Conservation (phyloP, 2,888 invertebrate genomes). For the Opisthograptis luteolata region DNA sequence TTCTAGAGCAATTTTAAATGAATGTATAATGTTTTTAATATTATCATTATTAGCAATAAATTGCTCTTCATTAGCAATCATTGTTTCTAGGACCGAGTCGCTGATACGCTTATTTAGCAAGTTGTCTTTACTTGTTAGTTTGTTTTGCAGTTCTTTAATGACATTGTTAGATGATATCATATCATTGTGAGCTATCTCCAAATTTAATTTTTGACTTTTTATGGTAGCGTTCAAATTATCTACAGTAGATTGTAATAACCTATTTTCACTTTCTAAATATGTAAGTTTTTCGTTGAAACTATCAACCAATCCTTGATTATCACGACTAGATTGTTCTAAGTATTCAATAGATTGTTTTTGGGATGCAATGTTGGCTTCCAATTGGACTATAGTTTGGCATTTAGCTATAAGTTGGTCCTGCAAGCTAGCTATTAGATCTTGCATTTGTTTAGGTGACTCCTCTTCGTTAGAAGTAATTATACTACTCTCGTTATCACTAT, state of each 20-base stretch:
- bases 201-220: conserved; percentile 54
- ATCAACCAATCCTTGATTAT: conserved; percentile 52
- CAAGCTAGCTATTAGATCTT: conserved; percentile 47
- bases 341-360: conserved; percentile 56
- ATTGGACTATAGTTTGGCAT: conserved; percentile 54
- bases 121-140: conserved; percentile 53
- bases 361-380: conserved; percentile 55
- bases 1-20: conserved; percentile 58
- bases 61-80: conserved; percentile 67
- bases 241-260: conserved; percentile 56
- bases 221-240: conserved; percentile 62
- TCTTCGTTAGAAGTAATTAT: conserved; percentile 45
- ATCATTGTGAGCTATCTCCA: conserved; percentile 55
- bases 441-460: conserved; percentile 40
- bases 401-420: conserved; percentile 54
- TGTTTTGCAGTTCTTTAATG: conserved; percentile 64
- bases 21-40: conserved; percentile 66
- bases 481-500: conserved; percentile 64
- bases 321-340: conserved; percentile 57
- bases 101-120: conserved; percentile 43
- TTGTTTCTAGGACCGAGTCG: conserved; percentile 55
- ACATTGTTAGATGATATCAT: conserved; percentile 60
- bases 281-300: conserved; percentile 53
- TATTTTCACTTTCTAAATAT: conserved; percentile 58
- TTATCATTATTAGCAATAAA: conserved; percentile 72